These are phyloP conservation scores for Lingula anatina DNA, from an alignment of 2,888 invertebrate genomes.

Conservation along the genomic window DNA sequence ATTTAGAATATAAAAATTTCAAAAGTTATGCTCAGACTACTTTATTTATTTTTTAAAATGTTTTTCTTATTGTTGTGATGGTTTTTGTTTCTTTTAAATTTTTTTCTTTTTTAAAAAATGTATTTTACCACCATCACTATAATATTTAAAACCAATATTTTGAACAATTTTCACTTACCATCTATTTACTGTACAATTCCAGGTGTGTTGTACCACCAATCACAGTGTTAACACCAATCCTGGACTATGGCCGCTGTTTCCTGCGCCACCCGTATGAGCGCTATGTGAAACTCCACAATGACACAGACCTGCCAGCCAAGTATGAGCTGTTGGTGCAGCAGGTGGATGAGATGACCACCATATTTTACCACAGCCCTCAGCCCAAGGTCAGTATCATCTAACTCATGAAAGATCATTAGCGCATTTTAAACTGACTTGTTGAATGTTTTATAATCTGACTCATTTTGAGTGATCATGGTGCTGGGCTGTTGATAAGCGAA, in stretches of 20 bases:
- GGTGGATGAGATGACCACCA: conserved; percentile 21
- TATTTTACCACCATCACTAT: background rate
- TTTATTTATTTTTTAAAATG: background rate
- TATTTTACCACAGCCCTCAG: conserved; percentile 33
- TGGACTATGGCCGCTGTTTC: conserved; percentile 49
- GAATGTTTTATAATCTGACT: no score
- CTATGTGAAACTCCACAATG: conserved; percentile 44
- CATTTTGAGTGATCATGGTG: no score
- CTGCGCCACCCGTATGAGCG: conserved; percentile 47
- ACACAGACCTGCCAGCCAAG: conserved; percentile 48
- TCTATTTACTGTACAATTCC: conserved; percentile 20
- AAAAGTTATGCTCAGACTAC: background rate
- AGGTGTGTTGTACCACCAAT: conserved; percentile 49
- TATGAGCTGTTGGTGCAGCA: conserved; percentile 46
- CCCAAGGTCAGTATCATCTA: conserved; percentile 29
- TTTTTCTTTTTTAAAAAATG: background rate
- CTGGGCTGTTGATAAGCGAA: no score
- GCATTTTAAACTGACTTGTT: no score
- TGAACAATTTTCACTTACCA: conserved; percentile 8
- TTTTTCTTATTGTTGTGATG: background rate
- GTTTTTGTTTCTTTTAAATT: background rate
- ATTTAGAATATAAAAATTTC: background rate
- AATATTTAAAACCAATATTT: background rate
- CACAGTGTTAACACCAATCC: conserved; percentile 35
- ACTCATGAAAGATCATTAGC: no score